These are phyloP conservation scores for Falco naumanni DNA, from an alignment of 2,797 vertebrate species.

Conservation along the genomic window DNA sequence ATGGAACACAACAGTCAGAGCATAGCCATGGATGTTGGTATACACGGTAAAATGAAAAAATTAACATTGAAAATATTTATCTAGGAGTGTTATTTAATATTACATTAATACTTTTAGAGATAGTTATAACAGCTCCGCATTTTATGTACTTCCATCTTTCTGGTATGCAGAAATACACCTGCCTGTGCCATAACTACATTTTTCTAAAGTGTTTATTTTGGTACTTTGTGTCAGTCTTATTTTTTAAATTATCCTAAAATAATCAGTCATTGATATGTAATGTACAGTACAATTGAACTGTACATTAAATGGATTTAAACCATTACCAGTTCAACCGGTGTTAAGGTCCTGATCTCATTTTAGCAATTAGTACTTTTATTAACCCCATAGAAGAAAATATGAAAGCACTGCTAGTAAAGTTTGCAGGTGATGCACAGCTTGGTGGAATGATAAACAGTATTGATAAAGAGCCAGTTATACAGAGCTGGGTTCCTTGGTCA, in stretches of 20 bases:
- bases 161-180: not conserved
- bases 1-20: not conserved
- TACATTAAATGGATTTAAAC: not conserved
- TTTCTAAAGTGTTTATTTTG: not conserved
- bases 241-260: not conserved
- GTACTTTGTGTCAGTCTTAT: not conserved
- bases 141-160: not conserved
- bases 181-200: not conserved
- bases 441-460: not conserved
- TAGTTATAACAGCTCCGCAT: not conserved
- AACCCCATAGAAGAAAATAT: not conserved
- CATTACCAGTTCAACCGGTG: not conserved
- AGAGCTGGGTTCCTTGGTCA: not conserved
- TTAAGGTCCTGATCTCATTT: not conserved
- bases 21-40: not conserved
- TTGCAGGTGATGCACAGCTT: not conserved
- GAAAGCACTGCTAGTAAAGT: not conserved
- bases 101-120: not conserved
- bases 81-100: not conserved
- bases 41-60: not conserved
- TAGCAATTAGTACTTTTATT: not conserved
- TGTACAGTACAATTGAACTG: not conserved
- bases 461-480: not conserved
- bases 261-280: not conserved
- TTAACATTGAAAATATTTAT: not conserved